Evolutionary conservation across 1,140 invertebrate genomes (phyloP), one percentile per base, ranked within the genome.

Genomic region (Anthonomus grandis): DNA sequence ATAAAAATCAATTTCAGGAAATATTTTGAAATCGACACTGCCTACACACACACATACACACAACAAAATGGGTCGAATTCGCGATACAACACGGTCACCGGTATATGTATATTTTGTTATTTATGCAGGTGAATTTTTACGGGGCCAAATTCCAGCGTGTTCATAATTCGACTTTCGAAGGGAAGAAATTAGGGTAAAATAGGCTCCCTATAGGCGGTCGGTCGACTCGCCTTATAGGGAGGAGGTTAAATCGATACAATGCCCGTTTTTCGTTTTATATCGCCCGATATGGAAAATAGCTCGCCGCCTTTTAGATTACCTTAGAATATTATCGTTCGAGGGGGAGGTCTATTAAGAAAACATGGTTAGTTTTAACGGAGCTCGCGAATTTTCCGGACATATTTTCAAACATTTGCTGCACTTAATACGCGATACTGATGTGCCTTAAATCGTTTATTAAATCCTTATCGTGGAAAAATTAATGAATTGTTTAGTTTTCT

Each of bases 281-380:
- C 54, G 54, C 2, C 42, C 22, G 54, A 56, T 56, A 56, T 56
- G 45, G 34, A 48, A 56, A 37, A 48, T 45, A 53, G n/a, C 36
- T 17, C 52, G 39, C 27, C 27, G 41, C 24, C 42, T 36, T 47
- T 46, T 41, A 56, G 54, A 56, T 56, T 56, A 56, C n/a, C n/a
- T n/a, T n/a, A 56, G 54, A 56, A 56, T 56, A 56, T 48, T 48
- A 56, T 46, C 44, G n/a, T n/a, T n/a, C n/a, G n/a, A n/a, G n/a
- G n/a, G 54, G 42, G 39, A 46, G 3, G 31, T 21, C 44, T 48
- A 56, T 47, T 56, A 56, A 56, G 54, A 56, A 47, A 54, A 31
- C 34, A 4, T 36, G 31, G 19, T 48, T 47, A 56, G 36, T 41
- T 48, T 39, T 31, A 15, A 24, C 15, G 23, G 27, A 48, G 49